These are phyloP conservation scores for Phoxinus dragarum DNA, from an alignment of 2,797 vertebrate species.

Conservation along the genomic window DNA sequence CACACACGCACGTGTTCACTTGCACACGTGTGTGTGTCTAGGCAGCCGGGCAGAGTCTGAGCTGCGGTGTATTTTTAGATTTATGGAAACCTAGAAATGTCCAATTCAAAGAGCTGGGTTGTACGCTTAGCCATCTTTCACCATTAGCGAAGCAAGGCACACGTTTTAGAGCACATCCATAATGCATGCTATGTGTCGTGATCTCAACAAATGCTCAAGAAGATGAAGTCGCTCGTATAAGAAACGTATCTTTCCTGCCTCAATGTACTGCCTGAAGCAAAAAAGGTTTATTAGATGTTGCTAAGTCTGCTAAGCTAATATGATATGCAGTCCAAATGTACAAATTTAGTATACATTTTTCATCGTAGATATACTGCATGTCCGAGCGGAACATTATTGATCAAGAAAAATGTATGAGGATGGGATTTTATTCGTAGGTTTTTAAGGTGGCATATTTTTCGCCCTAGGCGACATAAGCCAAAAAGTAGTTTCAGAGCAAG, in stretches of 20 bases:
- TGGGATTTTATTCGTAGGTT: not conserved
- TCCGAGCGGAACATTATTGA: not conserved
- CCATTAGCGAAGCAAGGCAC: conserved; percentile 30
- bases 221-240: not conserved
- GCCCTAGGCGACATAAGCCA: not conserved
- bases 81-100: conserved; percentile 56
- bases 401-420: not conserved
- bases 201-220: conserved; percentile 3
- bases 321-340: not conserved
- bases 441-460: not conserved
- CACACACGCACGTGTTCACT: conserved; percentile 26
- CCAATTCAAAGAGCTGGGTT: conserved; percentile 46
- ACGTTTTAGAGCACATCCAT: conserved; percentile 25
- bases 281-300: not conserved
- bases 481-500: not conserved
- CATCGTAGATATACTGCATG: not conserved
- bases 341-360: not conserved
- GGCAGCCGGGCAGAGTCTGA: conserved; percentile 31
- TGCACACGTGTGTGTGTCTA: conserved; percentile 13
- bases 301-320: not conserved
- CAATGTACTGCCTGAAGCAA: not conserved
- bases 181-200: conserved; percentile 1
- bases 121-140: conserved; percentile 26
- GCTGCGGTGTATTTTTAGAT: conserved; percentile 57
- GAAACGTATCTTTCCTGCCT: not conserved